These are phyloP conservation scores for Lasioglossum albipes DNA, from an alignment of 1,140 invertebrate genomes.

Conservation along the genomic window DNA sequence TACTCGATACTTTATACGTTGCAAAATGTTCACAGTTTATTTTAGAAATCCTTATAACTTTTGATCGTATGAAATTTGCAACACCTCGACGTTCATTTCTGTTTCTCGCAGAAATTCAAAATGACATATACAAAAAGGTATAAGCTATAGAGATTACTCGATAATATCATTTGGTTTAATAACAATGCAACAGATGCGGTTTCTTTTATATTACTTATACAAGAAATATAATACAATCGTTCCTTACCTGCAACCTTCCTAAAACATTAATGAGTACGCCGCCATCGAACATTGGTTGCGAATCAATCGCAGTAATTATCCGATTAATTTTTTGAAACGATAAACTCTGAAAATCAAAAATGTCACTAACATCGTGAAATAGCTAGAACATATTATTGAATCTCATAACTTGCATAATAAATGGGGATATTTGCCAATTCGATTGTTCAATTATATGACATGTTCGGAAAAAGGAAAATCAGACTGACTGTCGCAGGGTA, in stretches of 20 bases:
- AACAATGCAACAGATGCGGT: neutral
- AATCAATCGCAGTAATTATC: conserved; percentile 95
- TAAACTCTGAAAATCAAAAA: conserved; percentile 84
- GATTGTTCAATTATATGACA: too few relatives aligned
- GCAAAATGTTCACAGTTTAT: neutral
- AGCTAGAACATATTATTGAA: too few relatives aligned
- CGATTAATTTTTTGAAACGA: conserved; percentile 96
- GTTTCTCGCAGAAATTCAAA: neutral
- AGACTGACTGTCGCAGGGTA: too few relatives aligned
- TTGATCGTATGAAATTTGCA: neutral
- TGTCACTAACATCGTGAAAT: conserved; percentile 10
- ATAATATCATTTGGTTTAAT: neutral
- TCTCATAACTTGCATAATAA: neutral
- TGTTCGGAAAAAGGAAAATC: too few relatives aligned
- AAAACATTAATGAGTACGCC: conserved; percentile 96
- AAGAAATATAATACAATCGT: conserved; percentile 25
- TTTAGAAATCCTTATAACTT: neutral
- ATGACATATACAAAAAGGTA: neutral
- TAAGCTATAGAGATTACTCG: neutral
- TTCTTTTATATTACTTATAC: conserved; percentile 2
- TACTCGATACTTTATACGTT: neutral
- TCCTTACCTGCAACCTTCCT: conserved; percentile 92
- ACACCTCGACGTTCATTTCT: neutral
- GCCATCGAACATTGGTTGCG: conserved; percentile 97
- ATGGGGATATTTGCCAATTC: too few relatives aligned